Base-by-base conservation (phyloP, 2,797 vertebrate genomes). In the Cyprinella venusta region DNA sequence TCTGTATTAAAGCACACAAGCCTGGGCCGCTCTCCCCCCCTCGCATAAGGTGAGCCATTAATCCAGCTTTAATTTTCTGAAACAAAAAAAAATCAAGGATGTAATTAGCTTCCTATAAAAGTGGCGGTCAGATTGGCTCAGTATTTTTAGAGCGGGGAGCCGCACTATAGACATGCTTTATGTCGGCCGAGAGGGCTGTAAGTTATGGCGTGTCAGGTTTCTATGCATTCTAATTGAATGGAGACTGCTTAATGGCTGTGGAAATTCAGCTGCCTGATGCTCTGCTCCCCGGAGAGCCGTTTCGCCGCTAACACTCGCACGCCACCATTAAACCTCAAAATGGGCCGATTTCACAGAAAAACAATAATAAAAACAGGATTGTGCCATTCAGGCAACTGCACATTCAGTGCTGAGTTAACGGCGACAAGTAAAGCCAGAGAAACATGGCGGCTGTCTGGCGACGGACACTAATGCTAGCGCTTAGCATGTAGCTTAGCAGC, bases 171-270 rank as follows among this genome's bases (percentile, higher is more conserved):
- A 85, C 83, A 52, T 87, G 84, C 88, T 90, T 95, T 94, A 95
- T 92, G 89, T 92, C 87, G 93, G 93, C 91, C 91, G 86, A 85
- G 94, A 94, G 94, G 93, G 91, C 92, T 91, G 93, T 95, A 95
- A 94, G 92, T 95, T 95, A 95, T 92, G 92, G 91, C 91, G 93
- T 91, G 94, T 95, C 94, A 95, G 92, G 93, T 94, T 94, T 92
- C 94, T 93, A 95, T 95, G 94, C 94, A 96, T 95, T 95, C 94
- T 95, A 96, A 96, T 95, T 95, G 94, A 95, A 93, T 92, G 92
- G 91, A 91, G 94, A 93, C 93, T 93, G 91, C 89, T 94, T 96
- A 95, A 95, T 94, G 94, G 93, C 90, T 90, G 91, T 91, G 92
- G 93, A 94, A 94, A 95, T 94, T 93, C 94, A 95, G 92, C 90